Base-by-base conservation (phyloP, 2,888 invertebrate genomes). In the Volucella zonaria region DNA sequence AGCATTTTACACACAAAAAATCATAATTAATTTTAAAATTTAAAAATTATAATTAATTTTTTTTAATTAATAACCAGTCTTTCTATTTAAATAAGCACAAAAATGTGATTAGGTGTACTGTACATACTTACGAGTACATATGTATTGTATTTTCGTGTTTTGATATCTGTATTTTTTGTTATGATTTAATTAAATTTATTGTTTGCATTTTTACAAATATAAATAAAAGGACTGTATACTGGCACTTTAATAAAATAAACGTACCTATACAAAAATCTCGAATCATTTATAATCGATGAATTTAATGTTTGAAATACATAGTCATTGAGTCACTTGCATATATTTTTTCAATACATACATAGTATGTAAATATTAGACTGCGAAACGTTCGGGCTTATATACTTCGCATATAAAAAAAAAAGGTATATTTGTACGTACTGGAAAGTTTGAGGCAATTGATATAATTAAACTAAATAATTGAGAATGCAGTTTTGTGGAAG, bases 181-280 rank as follows among this genome's bases (percentile, higher is more conserved):
- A 6, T 31, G 31, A 31, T 31, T 31, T 1, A 31, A 31, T 31
- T 31, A 31, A 31, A 31, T 54, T 54, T 52, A 52, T 11, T 62
- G 4, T 58, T 49, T 54, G 47, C 10, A 54, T 61, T 75, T 78
- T 73, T 68, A 47, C 9, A 52, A 62, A 10, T 62, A 64, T 31
- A 66, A 66, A 54, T 23, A 64, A 58, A 75, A 54, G 54, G 67
- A 82, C 68, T 82, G 82, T 78, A 74, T 49, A 56, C 43, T 74
- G 79, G 62, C 77, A 78, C 82, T 73, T 82, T 61, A 70, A 51
- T 62, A 67, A 82, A 82, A 79, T 82, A 82, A 82, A 82, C 74
- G 73, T 74, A 78, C 62, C 61, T 47, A 78, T 81, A 62, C 67
- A 47, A 80, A 51, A 31, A 6, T 6, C 4, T 6, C 6, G 31